Conservation (phyloP, 2,113 vertebrate genomes). For the Bos javanicus region DNA sequence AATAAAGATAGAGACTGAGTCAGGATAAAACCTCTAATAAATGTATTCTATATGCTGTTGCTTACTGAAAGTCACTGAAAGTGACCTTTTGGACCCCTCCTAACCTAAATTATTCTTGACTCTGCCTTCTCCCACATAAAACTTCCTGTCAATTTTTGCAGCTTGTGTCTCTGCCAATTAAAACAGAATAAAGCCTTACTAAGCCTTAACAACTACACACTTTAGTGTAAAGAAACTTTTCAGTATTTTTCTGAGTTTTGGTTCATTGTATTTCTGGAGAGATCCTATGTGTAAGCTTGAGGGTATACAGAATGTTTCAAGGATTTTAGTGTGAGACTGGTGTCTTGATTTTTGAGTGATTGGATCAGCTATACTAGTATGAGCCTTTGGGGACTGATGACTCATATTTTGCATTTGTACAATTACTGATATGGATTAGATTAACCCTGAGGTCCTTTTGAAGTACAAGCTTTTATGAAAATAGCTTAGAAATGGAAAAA, state of each 20-base stretch:
- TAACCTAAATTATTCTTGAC: background rate
- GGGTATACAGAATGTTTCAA: background rate
- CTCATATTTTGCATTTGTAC: background rate
- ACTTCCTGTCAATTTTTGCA: background rate
- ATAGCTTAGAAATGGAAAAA: background rate
- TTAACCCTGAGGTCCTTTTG: background rate
- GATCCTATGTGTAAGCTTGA: background rate
- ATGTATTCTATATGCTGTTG: background rate
- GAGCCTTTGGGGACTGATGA: background rate
- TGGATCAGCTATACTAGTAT: background rate
- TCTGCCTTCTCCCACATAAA: background rate
- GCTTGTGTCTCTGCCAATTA: background rate
- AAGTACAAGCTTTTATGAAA: slow-evolving; percentile 12
- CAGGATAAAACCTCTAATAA: background rate
- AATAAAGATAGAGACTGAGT: background rate
- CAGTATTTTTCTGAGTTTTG: background rate
- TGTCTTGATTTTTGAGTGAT: background rate
- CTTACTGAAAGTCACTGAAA: background rate
- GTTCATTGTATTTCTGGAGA: background rate
- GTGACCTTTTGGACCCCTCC: background rate
- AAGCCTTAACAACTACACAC: background rate
- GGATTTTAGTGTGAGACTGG: background rate
- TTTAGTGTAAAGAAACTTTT: background rate
- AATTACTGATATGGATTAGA: background rate
- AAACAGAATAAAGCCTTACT: background rate